These are phyloP conservation scores for Bombus sylvicola DNA, from an alignment of 1,140 invertebrate genomes.

Conservation along the genomic window DNA sequence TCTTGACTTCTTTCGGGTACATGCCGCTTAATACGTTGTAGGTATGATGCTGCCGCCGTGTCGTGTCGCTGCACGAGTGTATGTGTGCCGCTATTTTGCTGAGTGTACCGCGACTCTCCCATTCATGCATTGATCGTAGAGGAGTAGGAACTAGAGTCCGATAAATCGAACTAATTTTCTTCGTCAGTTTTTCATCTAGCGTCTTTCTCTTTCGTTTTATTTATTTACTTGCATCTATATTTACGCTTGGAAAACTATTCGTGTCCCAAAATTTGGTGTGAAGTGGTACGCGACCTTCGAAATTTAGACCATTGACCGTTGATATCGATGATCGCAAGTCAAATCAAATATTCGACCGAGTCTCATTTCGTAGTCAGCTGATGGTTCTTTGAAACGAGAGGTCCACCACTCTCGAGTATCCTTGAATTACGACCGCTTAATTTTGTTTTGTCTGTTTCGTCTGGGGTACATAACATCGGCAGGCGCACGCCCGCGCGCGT, in stretches of 20 bases:
- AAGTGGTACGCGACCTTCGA: background rate
- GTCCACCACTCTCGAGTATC: background rate
- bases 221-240: too few relatives aligned
- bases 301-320: background rate
- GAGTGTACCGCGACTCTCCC: conserved; percentile 50
- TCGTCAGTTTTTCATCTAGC: background rate
- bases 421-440: conserved; percentile 49
- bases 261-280: background rate
- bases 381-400: background rate
- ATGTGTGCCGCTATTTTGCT: conserved; percentile 15
- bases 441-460: conserved; percentile 45
- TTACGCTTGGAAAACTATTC: background rate
- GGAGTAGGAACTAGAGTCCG: conserved; percentile 53
- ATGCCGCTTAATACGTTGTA: conserved; percentile 11
- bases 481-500: background rate
- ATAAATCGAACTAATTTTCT: conserved; percentile 54
- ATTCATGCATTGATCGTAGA: conserved; percentile 82
- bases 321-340: background rate
- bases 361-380: conserved; percentile 8
- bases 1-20: conserved; percentile 4
- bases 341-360: too few relatives aligned
- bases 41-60: conserved; percentile 8
- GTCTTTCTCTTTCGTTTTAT: background rate
- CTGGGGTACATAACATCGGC: background rate
- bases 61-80: background rate